A percentile compares a stretch with the other conserved stretches of the same genome.
Evolutionary conservation across 2,888 invertebrate species (phyloP).

Genomic region (Tetanocera ferruginea): DNA sequence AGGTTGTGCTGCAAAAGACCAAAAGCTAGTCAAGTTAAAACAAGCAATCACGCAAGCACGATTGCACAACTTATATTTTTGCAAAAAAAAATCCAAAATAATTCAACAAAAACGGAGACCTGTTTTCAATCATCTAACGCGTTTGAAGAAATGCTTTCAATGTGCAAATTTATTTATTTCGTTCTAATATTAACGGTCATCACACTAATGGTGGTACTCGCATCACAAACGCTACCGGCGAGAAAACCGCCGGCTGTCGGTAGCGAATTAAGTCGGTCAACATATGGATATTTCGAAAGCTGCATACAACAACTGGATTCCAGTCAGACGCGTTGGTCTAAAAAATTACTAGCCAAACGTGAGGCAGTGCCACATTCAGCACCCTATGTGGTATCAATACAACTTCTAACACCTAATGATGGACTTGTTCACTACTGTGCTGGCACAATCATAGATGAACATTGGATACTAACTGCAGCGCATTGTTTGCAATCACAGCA

Average conservation of each 20-base stretch:
- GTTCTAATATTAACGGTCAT: conserved; percentile 57
- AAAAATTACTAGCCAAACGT: conserved; percentile 62
- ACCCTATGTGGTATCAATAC: conserved; percentile 66
- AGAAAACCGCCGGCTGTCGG: conserved; percentile 19
- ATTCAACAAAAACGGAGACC: conserved; percentile 47
- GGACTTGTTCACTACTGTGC: conserved; percentile 66
- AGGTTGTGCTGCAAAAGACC: conserved; percentile 1
- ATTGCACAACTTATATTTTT: background rate
- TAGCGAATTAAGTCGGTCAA: conserved; percentile 6
- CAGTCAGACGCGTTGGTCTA: conserved; percentile 57
- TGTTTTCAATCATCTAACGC: conserved; percentile 42
- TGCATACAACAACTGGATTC: conserved; percentile 47
- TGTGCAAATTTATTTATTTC: conserved; percentile 56
- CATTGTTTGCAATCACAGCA: conserved; percentile 62
- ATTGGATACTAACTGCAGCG: conserved; percentile 68
- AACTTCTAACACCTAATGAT: conserved; percentile 59
- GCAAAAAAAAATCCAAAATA: conserved; percentile 17
- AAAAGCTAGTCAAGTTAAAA: conserved; percentile 36
- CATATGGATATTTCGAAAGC: conserved; percentile 57
- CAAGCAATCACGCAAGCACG: conserved; percentile 37
- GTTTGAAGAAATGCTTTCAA: conserved; percentile 54
- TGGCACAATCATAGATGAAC: conserved; percentile 65
- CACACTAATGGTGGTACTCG: conserved; percentile 61
- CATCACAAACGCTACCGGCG: conserved; percentile 51
- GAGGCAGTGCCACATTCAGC: conserved; percentile 65